Evolutionary conservation across 2,113 vertebrate species (phyloP).

Genomic region (Rhinopomastus cyanomelas): DNA sequence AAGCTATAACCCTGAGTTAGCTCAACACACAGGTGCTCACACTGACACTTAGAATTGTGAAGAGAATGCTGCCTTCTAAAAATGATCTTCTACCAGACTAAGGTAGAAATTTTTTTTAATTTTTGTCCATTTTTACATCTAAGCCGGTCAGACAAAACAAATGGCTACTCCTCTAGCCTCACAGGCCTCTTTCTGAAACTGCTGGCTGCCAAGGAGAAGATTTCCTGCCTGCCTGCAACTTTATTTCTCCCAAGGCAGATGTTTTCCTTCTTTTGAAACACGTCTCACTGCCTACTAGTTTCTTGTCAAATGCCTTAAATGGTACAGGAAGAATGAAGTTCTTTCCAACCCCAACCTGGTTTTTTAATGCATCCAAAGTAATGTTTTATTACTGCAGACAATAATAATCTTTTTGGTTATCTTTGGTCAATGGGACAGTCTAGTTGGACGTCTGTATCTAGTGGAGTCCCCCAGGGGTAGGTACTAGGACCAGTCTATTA

Average conservation of each 20-base stretch:
- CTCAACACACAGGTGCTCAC: not conserved
- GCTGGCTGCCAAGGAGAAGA: not conserved
- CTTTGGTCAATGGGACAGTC: too few species aligned
- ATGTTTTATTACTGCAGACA: not conserved
- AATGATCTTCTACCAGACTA: not conserved
- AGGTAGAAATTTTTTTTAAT: not conserved
- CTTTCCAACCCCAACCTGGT: not conserved
- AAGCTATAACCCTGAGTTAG: not conserved
- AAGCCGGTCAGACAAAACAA: not conserved
- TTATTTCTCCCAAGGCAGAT: not conserved
- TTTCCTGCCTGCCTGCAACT: not conserved
- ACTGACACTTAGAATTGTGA: not conserved
- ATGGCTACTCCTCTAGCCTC: not conserved
- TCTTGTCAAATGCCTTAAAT: not conserved
- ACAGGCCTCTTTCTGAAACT: not conserved
- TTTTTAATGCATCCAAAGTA: not conserved
- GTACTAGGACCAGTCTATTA: too few species aligned
- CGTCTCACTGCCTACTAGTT: not conserved
- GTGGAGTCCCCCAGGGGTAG: too few species aligned
- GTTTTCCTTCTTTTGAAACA: not conserved
- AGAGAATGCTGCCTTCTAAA: not conserved
- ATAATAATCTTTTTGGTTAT: not conserved
- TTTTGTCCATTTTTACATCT: not conserved
- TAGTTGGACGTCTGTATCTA: too few species aligned
- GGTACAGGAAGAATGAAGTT: not conserved